A percentile compares a stretch with the other conserved stretches of the same genome.
phyloP scores from a whole-genome alignment of 2,888 invertebrate genomes.

The Seira sanloemensis region DNA sequence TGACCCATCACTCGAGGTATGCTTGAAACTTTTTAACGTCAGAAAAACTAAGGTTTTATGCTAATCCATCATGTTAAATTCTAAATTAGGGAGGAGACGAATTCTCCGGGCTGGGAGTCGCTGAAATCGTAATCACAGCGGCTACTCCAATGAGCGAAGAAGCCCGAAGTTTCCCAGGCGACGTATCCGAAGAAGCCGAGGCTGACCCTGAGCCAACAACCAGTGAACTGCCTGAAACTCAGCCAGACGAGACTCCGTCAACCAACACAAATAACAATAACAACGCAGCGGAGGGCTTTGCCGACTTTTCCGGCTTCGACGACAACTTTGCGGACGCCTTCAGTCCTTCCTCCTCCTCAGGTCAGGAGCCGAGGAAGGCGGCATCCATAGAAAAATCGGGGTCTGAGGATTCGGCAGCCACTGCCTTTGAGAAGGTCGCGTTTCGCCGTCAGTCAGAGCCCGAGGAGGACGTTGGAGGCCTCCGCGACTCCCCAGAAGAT shows the following conservation, averaged over 20 bases:
- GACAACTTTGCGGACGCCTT: slow-evolving; percentile 55
- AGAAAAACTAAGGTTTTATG: background rate
- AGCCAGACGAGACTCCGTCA: slow-evolving; percentile 81
- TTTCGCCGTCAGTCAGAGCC: slow-evolving; percentile 50
- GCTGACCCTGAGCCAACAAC: slow-evolving; percentile 3
- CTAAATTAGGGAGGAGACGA: slow-evolving; percentile 76
- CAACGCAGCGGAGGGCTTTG: slow-evolving; percentile 7
- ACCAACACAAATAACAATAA: slow-evolving; percentile 79
- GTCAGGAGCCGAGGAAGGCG: background rate
- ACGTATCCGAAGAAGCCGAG: slow-evolving; percentile 53
- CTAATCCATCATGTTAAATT: background rate
- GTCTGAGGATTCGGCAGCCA: slow-evolving; percentile 30
- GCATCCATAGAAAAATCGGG: slow-evolving; percentile 37
- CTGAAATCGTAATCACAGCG: slow-evolving; percentile 94
- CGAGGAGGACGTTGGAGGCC: slow-evolving; percentile 27
- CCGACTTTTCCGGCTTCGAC: slow-evolving; percentile 30
- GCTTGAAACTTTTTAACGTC: background rate
- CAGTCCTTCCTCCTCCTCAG: slow-evolving; percentile 18
- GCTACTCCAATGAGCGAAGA: slow-evolving; percentile 95
- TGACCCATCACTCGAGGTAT: slow-evolving; percentile 10
- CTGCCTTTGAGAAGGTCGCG: slow-evolving; percentile 48
- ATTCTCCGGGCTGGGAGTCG: slow-evolving; percentile 84
- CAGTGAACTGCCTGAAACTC: background rate
- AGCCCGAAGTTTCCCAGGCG: slow-evolving; percentile 78
- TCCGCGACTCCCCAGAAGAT: slow-evolving; percentile 45